Conservation (phyloP, 1,140 invertebrate genomes). For the Achatina immaculata region DNA sequence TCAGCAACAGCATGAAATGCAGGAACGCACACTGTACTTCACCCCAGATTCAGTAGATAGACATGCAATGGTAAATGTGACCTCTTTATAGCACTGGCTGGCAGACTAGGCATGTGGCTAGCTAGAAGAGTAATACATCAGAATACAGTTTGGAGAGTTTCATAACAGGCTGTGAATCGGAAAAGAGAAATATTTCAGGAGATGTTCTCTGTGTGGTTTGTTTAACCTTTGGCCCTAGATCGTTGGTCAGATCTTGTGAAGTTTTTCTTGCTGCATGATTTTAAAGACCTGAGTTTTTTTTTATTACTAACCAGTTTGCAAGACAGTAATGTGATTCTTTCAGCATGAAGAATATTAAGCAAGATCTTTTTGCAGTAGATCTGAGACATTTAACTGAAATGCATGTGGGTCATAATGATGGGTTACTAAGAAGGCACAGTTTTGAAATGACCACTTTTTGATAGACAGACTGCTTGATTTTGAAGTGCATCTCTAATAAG, state of each 20-base stretch:
- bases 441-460: no score
- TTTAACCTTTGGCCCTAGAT: neutral
- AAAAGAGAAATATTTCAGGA: neutral
- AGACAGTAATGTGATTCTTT: no score
- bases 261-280: neutral
- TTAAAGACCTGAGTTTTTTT: neutral
- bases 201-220: neutral
- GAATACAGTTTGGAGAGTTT: neutral
- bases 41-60: conserved; percentile 48
- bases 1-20: conserved; percentile 29
- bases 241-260: neutral
- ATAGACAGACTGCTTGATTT: no score
- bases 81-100: conserved; percentile 55
- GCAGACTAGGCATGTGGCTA: conserved; percentile 6
- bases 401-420: no score
- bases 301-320: neutral
- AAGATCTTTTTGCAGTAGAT: neutral
- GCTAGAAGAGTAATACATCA: neutral
- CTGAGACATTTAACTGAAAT: neutral
- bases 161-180: neutral
- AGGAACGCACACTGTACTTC: neutral
- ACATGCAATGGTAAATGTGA: conserved; percentile 60
- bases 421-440: no score
- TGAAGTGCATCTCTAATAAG: no score
- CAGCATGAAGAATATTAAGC: no score